Evolutionary conservation across 2,797 vertebrate species (phyloP).

Genomic region (Ispidina picta): DNA sequence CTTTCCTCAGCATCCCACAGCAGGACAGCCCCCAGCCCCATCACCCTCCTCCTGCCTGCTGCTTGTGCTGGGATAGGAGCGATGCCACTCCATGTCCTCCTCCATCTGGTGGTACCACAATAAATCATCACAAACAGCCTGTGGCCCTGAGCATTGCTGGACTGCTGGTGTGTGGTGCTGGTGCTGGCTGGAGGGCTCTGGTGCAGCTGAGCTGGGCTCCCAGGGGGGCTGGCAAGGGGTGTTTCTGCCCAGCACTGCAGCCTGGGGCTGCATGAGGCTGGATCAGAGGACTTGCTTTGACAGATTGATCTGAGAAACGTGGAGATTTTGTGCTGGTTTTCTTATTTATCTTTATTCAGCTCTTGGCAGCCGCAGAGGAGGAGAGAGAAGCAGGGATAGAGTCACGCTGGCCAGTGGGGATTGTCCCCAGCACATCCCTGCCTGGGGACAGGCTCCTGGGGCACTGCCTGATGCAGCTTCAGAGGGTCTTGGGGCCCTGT

Average conservation of each 20-base stretch:
- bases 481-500: accelerated
- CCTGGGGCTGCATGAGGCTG: not conserved
- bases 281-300: not conserved
- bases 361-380: not conserved
- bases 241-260: not conserved
- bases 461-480: accelerated
- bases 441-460: accelerated
- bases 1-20: too few relatives aligned
- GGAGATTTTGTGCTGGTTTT: not conserved
- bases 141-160: slow-evolving; percentile 45
- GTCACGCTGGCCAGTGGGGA: not conserved
- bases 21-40: accelerated
- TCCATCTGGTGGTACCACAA: slow-evolving; percentile 64
- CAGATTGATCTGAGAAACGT: not conserved
- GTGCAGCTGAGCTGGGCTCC: not conserved
- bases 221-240: not conserved
- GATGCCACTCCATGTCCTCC: not conserved
- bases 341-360: not conserved
- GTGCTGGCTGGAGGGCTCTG: not conserved
- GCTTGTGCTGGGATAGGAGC: not conserved
- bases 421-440: not conserved
- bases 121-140: slow-evolving; percentile 71
- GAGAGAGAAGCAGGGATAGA: not conserved
- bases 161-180: not conserved
- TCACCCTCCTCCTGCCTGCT: not conserved